These are phyloP conservation scores for Sesamia nonagrioides DNA, from an alignment of 1,140 invertebrate species.

Conservation along the genomic window DNA sequence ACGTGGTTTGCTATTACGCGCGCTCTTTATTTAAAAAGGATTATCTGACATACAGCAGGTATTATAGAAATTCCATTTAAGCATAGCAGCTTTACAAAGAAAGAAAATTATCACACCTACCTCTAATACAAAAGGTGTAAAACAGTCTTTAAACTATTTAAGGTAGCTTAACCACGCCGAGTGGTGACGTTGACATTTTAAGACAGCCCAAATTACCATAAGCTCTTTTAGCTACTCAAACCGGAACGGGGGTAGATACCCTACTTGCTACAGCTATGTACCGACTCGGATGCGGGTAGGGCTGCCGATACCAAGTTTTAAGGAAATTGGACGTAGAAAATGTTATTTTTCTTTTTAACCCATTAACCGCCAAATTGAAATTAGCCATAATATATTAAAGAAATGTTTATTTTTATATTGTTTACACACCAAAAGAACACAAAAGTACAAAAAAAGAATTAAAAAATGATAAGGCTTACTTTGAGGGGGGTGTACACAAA, in stretches of 20 bases:
- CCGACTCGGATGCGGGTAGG: background rate
- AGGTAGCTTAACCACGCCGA: slow-evolving; percentile 14
- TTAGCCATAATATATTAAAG: too few relatives aligned
- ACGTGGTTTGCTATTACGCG: too few relatives aligned
- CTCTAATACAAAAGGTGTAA: background rate
- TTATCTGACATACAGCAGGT: too few relatives aligned
- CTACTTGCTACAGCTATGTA: slow-evolving; percentile 6
- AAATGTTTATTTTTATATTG: too few relatives aligned
- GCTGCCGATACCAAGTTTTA: slow-evolving; percentile 16
- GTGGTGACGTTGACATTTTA: slow-evolving; percentile 35
- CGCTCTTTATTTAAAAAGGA: too few relatives aligned
- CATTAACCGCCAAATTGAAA: too few relatives aligned
- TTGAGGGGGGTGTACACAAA: too few relatives aligned
- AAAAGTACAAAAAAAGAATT: too few relatives aligned
- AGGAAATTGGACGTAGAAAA: background rate
- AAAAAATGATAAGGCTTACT: too few relatives aligned
- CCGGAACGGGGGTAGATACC: slow-evolving; percentile 11
- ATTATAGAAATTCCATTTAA: too few relatives aligned
- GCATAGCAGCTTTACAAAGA: background rate
- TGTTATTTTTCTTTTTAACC: background rate
- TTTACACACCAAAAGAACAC: too few relatives aligned
- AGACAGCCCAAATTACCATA: slow-evolving; percentile 40
- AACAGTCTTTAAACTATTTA: slow-evolving; percentile 25
- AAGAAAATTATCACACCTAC: background rate
- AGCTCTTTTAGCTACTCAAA: slow-evolving; percentile 45